Base-by-base conservation (phyloP, 2,888 invertebrate genomes). In the Spatulosminthurus flaviceps region DNA sequence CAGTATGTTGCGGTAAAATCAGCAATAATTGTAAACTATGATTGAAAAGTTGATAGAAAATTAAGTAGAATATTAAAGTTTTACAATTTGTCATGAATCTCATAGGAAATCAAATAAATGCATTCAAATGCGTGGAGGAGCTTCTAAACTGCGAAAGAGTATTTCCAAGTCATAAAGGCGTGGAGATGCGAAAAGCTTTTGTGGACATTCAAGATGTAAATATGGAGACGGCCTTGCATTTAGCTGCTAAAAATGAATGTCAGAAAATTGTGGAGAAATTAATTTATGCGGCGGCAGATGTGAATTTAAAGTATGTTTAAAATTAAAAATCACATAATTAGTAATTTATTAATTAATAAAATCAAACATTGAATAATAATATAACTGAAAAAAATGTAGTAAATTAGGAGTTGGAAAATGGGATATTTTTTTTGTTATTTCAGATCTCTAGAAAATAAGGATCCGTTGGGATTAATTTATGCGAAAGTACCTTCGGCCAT, bases 241-340 rank as follows among this genome's bases (percentile, higher is more conserved):
- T 72, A 19, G 78, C 78, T 16, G 78, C 78, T 11, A 72, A 71
- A 73, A 41, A 61, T 43, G 78, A 78, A 67, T 66, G 42, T 2
- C 41, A 64, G 26, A 73, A 67, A 73, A 66, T 78, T 24, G 72
- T 71, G 1, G 78, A 78, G 29, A 42, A 29, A 11, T 29, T 78
- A 5, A 78, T 78, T 22, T 73, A 42, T 64, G 13, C 67, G 7
- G 78, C 78, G 0, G 78, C 78, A 21, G 78, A 78, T 67, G 78
- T 78, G 2, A 78, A 78, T 67, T 22, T 78, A 19, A 78, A 78
- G 78, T 78, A 61, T 21, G n/a, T n/a, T n/a, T n/a, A n/a, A n/a
- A n/a, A n/a, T n/a, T n/a, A n/a, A n/a, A n/a, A n/a, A n/a, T n/a
- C n/a, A n/a, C n/a, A n/a, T n/a, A n/a, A n/a, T 11, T 26, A 11